Evolutionary conservation across 2,888 invertebrate genomes (phyloP).

Genomic region (Harmothoe impar): DNA sequence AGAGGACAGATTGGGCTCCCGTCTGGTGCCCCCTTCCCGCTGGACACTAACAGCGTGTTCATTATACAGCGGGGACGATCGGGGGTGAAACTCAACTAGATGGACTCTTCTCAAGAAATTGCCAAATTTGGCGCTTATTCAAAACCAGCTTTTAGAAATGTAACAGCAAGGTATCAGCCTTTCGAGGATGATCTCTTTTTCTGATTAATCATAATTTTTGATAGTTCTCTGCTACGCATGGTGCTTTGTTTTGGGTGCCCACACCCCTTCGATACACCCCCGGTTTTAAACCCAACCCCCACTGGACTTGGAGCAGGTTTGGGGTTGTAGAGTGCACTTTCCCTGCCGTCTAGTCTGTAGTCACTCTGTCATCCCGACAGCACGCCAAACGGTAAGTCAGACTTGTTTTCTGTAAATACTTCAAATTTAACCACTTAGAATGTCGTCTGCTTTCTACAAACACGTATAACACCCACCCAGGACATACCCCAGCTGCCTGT

Average conservation of each 20-base stretch:
- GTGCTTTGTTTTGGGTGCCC: background rate
- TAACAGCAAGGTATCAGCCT: too few relatives aligned
- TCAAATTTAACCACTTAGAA: slow-evolving; percentile 14
- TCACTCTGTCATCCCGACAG: slow-evolving; percentile 15
- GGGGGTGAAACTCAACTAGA: background rate
- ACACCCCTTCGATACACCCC: background rate
- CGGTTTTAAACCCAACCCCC: background rate
- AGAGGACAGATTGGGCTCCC: background rate
- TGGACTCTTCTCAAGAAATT: background rate
- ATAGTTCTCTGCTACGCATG: background rate
- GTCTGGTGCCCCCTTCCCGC: background rate
- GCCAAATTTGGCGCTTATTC: too few relatives aligned
- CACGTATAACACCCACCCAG: background rate
- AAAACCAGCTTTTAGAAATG: too few relatives aligned
- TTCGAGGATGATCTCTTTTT: background rate
- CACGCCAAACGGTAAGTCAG: slow-evolving; percentile 42
- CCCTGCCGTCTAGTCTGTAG: slow-evolving; percentile 19
- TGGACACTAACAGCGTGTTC: slow-evolving; percentile 1
- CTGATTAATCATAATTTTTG: background rate
- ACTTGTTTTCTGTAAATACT: slow-evolving; percentile 26
- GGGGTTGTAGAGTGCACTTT: slow-evolving; percentile 39
- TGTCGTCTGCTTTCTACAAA: background rate
- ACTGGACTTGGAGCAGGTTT: background rate
- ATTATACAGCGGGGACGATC: background rate
- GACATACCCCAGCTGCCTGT: background rate